These are phyloP conservation scores for Conus betulinus DNA, from an alignment of 1,140 invertebrate genomes.

Conservation along the genomic window DNA sequence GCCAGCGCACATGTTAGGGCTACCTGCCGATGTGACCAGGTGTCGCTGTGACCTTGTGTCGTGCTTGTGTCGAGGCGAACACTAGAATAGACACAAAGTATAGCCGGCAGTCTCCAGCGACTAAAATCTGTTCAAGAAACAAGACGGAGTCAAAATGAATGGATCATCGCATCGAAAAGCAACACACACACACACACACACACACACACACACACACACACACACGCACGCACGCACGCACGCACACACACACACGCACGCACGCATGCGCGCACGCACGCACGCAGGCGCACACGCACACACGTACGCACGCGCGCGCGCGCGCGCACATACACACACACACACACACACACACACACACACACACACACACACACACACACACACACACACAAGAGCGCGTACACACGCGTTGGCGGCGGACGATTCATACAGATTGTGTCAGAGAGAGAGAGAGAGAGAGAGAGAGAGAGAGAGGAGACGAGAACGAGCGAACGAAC, in stretches of 20 bases:
- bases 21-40: too few relatives aligned
- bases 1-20: too few relatives aligned
- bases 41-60: too few relatives aligned
- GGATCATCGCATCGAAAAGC: background rate
- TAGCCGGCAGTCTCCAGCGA: background rate
- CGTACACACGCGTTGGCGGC: too few relatives aligned
- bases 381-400: too few relatives aligned
- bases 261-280: background rate
- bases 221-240: constrained; percentile 3
- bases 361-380: background rate
- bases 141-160: background rate
- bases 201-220: constrained; percentile 1
- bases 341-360: background rate
- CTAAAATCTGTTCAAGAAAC: background rate
- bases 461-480: background rate
- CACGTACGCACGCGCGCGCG: background rate
- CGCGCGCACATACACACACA: background rate
- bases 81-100: background rate
- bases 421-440: too few relatives aligned
- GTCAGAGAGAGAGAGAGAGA: background rate
- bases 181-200: background rate
- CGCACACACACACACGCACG: background rate
- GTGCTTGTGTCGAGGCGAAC: too few relatives aligned
- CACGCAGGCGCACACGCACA: background rate
- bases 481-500: background rate